Conservation (phyloP, 2,888 invertebrate species). For the Tryphoninae sp. region DNA sequence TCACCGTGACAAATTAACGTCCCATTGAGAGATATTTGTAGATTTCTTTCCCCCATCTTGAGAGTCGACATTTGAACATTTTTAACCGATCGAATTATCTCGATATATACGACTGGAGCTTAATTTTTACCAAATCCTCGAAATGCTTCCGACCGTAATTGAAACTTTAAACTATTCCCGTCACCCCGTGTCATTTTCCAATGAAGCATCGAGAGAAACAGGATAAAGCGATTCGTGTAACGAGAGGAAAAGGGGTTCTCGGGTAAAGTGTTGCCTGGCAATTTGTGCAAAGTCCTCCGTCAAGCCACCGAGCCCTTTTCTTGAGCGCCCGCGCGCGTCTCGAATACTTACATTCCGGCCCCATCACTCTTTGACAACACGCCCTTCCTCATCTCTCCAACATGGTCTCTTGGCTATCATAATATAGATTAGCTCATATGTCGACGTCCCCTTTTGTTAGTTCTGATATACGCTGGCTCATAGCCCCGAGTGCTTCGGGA, state of each 20-base stretch:
- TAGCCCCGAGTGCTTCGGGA: slow-evolving; percentile 81
- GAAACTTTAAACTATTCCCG: neutral
- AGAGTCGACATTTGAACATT: neutral
- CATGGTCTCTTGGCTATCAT: slow-evolving; percentile 75
- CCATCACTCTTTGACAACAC: neutral
- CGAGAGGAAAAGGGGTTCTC: slow-evolving; percentile 11
- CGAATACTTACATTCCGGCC: neutral
- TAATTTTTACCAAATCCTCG: neutral
- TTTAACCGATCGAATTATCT: neutral
- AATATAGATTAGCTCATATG: slow-evolving; percentile 82
- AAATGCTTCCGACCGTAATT: too few relatives aligned
- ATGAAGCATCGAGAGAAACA: neutral
- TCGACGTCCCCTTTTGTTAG: slow-evolving; percentile 77
- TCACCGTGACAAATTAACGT: slow-evolving; percentile 56
- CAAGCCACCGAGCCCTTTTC: slow-evolving; percentile 15
- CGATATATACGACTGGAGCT: neutral
- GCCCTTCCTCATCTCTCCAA: neutral
- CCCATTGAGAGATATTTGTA: neutral
- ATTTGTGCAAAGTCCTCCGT: slow-evolving; percentile 32
- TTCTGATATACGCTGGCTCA: slow-evolving; percentile 76
- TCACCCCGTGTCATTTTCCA: neutral
- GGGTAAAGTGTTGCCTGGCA: slow-evolving; percentile 9
- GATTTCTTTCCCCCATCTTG: too few relatives aligned
- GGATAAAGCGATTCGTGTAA: slow-evolving; percentile 26
- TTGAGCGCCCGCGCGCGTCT: neutral